phyloP scores from a whole-genome alignment of 1,140 invertebrate species.

The Delia radicum region DNA sequence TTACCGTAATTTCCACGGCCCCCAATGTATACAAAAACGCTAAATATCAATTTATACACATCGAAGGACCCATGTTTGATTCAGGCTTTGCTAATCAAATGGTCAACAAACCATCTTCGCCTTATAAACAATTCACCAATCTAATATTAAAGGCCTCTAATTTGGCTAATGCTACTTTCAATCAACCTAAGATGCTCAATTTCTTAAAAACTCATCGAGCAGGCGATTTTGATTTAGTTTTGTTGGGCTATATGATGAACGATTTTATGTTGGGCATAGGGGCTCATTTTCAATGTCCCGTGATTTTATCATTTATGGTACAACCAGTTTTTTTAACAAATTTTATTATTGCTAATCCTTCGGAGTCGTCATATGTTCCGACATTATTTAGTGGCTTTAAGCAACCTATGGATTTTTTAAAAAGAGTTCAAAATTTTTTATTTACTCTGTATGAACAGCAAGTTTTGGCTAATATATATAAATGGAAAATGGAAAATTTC shows the following conservation, averaged over 20 bases:
- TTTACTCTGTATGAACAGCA: not conserved
- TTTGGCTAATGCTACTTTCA: conserved; percentile 1
- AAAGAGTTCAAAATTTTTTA: not conserved
- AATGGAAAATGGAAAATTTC: not conserved
- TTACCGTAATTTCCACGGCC: conserved; percentile 29
- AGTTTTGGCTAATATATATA: not conserved
- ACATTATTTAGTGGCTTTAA: not conserved
- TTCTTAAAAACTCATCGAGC: conserved; percentile 10
- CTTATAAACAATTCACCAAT: not conserved
- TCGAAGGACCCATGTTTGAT: not conserved
- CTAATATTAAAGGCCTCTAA: not conserved
- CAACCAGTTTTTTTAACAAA: not conserved
- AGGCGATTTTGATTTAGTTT: conserved; percentile 29
- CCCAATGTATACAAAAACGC: conserved; percentile 1
- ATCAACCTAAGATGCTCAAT: conserved; percentile 3
- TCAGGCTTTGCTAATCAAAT: not conserved
- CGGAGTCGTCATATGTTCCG: conserved; percentile 22
- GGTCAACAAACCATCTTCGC: not conserved
- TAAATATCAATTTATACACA: conserved; percentile 3
- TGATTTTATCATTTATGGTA: conserved; percentile 14
- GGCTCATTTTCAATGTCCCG: conserved; percentile 31
- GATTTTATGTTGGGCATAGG: conserved; percentile 30
- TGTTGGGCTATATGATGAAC: conserved; percentile 31
- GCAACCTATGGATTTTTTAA: conserved; percentile 3
- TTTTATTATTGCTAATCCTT: conserved; percentile 26